Evolutionary conservation across 2,888 invertebrate genomes (phyloP), one percentile per base, ranked within the genome.

Genomic region (Agrotis exclamationis): DNA sequence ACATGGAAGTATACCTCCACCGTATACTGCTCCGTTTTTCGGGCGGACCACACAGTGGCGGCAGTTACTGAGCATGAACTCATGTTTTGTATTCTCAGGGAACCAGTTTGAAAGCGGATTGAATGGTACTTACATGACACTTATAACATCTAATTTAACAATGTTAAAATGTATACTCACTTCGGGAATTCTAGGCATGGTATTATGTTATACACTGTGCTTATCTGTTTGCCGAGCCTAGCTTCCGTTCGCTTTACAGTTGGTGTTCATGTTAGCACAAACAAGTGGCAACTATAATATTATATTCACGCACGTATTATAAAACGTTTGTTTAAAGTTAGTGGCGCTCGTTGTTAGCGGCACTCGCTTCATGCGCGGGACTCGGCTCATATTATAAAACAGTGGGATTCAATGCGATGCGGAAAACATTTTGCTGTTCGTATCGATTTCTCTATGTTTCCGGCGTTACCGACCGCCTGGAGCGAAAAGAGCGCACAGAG

Each of bases 361-460:
- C 7, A n/a, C 39, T 39, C 39, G 39, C 39, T 39, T 11, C 2
- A 56, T 6, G 33, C 33, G 33, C 33, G 39, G 13, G 20, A 50
- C 54, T 22, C 47, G 48, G 50, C 39, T 65, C 62, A 56, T 79
- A 53, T 57, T 45, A 67, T 82, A 70, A 70, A 82, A 78, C 70
- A 53, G 57, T 68, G 48, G 47, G 51, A 78, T 65, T 58, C 63
- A 74, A 63, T 73, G 79, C 64, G 48, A 66, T 57, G 63, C 79
- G 79, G 79, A 73, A 65, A 73, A 68, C 69, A 73, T 66, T 80
- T 76, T 63, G 80, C 48, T 68, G 53, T 77, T 77, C 67, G 50
- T 60, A 79, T 79, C 82, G 79, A 77, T 79, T 78, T 78, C 68
- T 78, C 82, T 60, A 67, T 64, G 74, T 63, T 70, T 82, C 79